Evolutionary conservation across 1,140 invertebrate genomes (phyloP).

Genomic region (Diprion similis): DNA sequence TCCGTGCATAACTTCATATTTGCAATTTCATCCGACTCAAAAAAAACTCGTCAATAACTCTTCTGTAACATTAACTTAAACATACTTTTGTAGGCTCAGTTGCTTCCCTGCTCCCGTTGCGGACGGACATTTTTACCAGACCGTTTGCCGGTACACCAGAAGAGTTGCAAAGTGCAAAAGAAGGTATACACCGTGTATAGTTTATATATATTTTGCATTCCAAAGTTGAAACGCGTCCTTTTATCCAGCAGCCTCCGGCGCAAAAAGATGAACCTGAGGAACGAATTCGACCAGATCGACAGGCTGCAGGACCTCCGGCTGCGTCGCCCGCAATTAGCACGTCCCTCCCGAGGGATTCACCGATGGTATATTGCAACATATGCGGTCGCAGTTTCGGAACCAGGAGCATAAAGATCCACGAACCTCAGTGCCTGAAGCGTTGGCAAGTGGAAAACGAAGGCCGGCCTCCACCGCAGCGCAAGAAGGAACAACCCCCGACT

Average conservation of each 20-base stretch:
- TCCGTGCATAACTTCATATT: not conserved
- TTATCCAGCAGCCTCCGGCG: not conserved
- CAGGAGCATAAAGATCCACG: constrained; percentile 76
- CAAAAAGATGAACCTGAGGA: not conserved
- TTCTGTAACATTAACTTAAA: too few relatives aligned
- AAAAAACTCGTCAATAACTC: too few relatives aligned
- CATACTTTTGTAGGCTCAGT: constrained; percentile 50
- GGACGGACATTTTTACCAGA: constrained; percentile 75
- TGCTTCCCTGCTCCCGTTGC: constrained; percentile 74
- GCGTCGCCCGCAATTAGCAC: not conserved
- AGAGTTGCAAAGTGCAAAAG: constrained; percentile 62
- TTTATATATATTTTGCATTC: not conserved
- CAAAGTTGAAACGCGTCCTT: not conserved
- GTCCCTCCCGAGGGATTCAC: constrained; percentile 9
- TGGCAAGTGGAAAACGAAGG: constrained; percentile 72
- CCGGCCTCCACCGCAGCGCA: constrained; percentile 54
- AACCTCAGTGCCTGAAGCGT: constrained; percentile 80
- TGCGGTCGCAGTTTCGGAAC: constrained; percentile 77
- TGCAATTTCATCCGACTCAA: too few relatives aligned
- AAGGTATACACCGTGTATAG: constrained; percentile 34
- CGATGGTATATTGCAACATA: constrained; percentile 69
- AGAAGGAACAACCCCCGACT: constrained; percentile 16
- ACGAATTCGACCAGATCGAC: not conserved
- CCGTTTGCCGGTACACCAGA: constrained; percentile 70
- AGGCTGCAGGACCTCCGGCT: not conserved